A percentile compares a stretch with the other conserved stretches of the same genome.
Evolutionary conservation across 64 coral and sea anemone genomes (phyloP).

Genomic region (Catalaphyllia jardinei): DNA sequence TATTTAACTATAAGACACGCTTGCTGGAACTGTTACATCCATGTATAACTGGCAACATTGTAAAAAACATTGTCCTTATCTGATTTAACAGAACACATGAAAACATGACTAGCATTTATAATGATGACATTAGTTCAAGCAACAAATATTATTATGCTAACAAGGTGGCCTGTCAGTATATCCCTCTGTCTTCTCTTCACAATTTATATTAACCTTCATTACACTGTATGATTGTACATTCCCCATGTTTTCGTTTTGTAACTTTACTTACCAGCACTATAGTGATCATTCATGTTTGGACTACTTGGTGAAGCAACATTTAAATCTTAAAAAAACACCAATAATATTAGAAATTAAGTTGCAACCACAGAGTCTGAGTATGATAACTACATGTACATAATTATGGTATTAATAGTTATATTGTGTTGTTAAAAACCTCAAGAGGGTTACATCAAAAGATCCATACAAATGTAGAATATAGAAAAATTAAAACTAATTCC

Average conservation of each 20-base stretch:
- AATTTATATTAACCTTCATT: not conserved
- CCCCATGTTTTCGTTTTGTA: not conserved
- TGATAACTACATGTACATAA: not conserved
- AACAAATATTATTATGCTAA: not conserved
- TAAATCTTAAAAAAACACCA: constrained; percentile 18
- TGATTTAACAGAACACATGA: too few relatives aligned
- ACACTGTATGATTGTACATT: not conserved
- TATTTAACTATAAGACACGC: too few relatives aligned
- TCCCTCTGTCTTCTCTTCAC: not conserved
- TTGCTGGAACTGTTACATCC: too few relatives aligned
- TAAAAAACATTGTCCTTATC: too few relatives aligned
- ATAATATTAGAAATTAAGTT: not conserved
- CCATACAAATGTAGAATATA: not conserved
- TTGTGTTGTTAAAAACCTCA: not conserved
- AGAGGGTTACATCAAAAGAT: not conserved
- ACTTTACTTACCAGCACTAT: constrained; percentile 26
- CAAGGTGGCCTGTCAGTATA: not conserved
- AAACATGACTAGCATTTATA: too few relatives aligned
- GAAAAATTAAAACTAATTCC: not conserved
- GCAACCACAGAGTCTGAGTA: not conserved
- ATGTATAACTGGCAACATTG: too few relatives aligned
- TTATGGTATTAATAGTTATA: not conserved
- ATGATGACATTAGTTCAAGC: too few relatives aligned
- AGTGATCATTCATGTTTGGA: constrained; percentile 45
- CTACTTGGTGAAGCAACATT: constrained; percentile 49